Evolutionary conservation across 2,797 vertebrate genomes (phyloP).

Genomic region (Protosalanx chinensis): DNA sequence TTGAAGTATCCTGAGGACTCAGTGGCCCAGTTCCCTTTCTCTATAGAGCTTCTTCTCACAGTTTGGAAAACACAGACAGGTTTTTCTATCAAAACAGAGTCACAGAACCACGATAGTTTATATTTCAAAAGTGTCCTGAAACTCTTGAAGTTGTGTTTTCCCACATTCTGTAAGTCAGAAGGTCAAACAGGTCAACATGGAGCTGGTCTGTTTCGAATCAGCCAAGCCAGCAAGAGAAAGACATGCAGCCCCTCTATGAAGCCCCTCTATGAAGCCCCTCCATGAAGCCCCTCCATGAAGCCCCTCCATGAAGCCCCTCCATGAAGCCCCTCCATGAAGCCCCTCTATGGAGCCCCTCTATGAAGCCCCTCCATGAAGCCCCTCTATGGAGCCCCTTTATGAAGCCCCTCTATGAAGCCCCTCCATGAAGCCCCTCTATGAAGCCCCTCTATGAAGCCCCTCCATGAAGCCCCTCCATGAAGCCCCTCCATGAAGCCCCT

Average conservation of each 20-base stretch:
- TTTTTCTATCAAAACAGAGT: background rate
- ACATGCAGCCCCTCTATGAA: background rate
- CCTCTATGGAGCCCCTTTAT: background rate
- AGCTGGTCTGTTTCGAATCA: constrained; percentile 52
- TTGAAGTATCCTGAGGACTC: too few species aligned
- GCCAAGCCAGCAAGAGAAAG: constrained; percentile 8
- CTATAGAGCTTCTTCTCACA: too few species aligned
- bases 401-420: too few species aligned
- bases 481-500: background rate
- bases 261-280: background rate
- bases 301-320: too few species aligned
- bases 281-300: too few species aligned
- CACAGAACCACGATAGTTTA: background rate
- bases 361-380: too few species aligned
- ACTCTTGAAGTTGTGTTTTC: constrained; percentile 13
- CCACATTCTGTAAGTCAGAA: constrained; percentile 3
- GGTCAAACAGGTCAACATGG: constrained; percentile 23
- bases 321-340: too few species aligned
- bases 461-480: background rate
- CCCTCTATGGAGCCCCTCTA: background rate
- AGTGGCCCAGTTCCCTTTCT: too few species aligned
- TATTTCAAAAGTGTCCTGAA: background rate
- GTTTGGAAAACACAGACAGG: background rate
- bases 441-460: too few species aligned
- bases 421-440: background rate